Percentiles rank a stretch among this genome's conserved stretches.
Evolutionary conservation across 2,797 vertebrate genomes (phyloP).

Genomic region (Rachycentron canadum): DNA sequence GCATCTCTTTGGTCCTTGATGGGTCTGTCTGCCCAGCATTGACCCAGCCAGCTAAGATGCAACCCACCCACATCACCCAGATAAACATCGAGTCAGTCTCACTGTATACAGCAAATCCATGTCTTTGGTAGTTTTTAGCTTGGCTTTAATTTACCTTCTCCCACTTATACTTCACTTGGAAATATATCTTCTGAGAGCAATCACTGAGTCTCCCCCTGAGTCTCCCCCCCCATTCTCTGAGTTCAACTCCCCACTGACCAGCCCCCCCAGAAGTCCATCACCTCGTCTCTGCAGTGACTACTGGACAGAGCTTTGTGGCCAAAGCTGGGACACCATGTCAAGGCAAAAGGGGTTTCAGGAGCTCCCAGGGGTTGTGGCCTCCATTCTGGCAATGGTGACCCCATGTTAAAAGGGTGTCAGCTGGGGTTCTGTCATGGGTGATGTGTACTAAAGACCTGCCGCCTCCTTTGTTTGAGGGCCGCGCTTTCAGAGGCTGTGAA

Average conservation of each 20-base stretch:
- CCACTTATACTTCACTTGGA: background rate
- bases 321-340: constrained; percentile 59
- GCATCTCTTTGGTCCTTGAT: constrained; percentile 67
- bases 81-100: constrained; percentile 5
- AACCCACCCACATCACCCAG: constrained; percentile 33
- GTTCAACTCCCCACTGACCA: constrained; percentile 38
- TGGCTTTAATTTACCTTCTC: background rate
- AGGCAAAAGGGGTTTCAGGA: constrained; percentile 75
- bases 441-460: constrained; percentile 84
- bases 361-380: constrained; percentile 82
- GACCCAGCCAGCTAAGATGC: constrained; percentile 63
- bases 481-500: constrained; percentile 79
- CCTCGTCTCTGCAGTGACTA: constrained; percentile 51
- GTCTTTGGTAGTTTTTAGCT: background rate
- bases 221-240: background rate
- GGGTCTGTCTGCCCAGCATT: constrained; percentile 68
- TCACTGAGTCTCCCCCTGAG: constrained; percentile 1
- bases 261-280: constrained; percentile 40
- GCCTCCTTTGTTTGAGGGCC: constrained; percentile 80
- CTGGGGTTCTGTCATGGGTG: constrained; percentile 83
- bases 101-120: background rate
- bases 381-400: constrained; percentile 81
- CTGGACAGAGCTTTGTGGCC: constrained; percentile 56
- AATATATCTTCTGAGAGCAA: constrained; percentile 39
- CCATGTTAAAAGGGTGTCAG: constrained; percentile 86